Base-by-base conservation (phyloP, 1,140 invertebrate species). In the Trichomalopsis sarcophagae region DNA sequence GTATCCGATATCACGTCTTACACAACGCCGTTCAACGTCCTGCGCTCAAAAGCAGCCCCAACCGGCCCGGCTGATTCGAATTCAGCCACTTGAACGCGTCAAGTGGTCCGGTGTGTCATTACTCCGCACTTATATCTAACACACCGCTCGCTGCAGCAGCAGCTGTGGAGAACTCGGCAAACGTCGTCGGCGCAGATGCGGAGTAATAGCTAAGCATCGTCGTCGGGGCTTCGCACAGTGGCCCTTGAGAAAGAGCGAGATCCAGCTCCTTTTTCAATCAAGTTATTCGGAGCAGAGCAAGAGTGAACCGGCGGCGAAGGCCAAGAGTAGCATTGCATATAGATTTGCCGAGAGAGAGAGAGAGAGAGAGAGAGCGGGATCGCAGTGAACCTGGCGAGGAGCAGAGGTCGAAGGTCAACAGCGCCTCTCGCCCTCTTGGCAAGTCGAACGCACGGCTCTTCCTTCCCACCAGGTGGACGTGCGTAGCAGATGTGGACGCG, bases 261-360 rank as follows among this genome's bases (percentile, higher is more conserved):
- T 30, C 6, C 27, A 27, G 27, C 69, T 71, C 23, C 23, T 44
- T 44, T 11, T 44, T 11, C 40, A 44, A 44, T 44, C 6, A 44
- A 44, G 9, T 40, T 5, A 3, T 40, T 40, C 40, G 0, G 7
- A 40, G 40, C 40, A 44, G 40, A 44, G 40, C 40, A 44, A 10
- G 6, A 44, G 40, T 9, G 40, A 7, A 44, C 5, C 36, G 36
- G 40, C 21, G 62, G 62, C 62, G n/a, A 71, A 27, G 27, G 71
- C 71, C 71, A 74, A 33, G 30, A 17, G 71, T 30, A 40, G 10
- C 50, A 2, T 30, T 36, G 4, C 71, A 74, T 30, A 36, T 27
- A 69, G 68, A 69, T 69, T 69, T 69, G 30, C n/a, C 68, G 23
- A 30, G 68, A 69, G 68, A n/a, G n/a, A n/a, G n/a, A n/a, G n/a